phyloP scores from a whole-genome alignment of 2,888 invertebrate genomes.

The Pachliopta kotzebuea region DNA sequence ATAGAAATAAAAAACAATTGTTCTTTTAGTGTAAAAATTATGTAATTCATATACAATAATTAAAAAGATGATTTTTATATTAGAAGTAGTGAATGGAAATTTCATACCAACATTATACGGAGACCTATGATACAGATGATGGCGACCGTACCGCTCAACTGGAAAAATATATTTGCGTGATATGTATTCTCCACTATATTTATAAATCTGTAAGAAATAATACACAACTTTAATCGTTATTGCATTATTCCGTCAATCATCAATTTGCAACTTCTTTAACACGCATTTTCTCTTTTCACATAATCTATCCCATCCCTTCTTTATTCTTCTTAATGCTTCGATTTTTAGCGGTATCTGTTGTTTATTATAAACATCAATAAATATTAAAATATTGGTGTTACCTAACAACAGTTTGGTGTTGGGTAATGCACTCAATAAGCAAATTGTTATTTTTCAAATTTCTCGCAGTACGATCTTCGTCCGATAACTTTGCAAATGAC shows the following conservation, averaged over 20 bases:
- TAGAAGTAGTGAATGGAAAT: too few species aligned
- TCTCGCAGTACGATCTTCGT: constrained; percentile 33
- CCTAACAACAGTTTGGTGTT: constrained; percentile 42
- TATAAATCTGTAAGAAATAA: constrained; percentile 56
- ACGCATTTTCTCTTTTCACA: too few species aligned
- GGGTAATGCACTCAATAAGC: constrained; percentile 56
- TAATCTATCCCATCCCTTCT: too few species aligned
- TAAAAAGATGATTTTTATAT: too few species aligned
- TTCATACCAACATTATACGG: constrained; percentile 60
- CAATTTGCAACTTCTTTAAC: too few species aligned
- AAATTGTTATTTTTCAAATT: constrained; percentile 45
- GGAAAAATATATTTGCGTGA: constrained; percentile 75
- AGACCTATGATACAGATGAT: constrained; percentile 71
- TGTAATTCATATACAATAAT: too few species aligned
- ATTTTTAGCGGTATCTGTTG: neutral
- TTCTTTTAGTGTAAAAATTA: too few species aligned
- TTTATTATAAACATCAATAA: neutral
- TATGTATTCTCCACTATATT: constrained; percentile 68
- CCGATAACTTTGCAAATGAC: constrained; percentile 35
- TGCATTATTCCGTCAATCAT: too few species aligned
- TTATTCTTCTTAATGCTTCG: too few species aligned
- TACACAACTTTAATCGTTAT: neutral
- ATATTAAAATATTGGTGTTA: neutral
- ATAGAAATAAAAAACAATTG: too few species aligned
- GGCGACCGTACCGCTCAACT: constrained; percentile 72